Evolutionary conservation across 1,140 invertebrate species (phyloP).

Genomic region (Brachystomella parvula): DNA sequence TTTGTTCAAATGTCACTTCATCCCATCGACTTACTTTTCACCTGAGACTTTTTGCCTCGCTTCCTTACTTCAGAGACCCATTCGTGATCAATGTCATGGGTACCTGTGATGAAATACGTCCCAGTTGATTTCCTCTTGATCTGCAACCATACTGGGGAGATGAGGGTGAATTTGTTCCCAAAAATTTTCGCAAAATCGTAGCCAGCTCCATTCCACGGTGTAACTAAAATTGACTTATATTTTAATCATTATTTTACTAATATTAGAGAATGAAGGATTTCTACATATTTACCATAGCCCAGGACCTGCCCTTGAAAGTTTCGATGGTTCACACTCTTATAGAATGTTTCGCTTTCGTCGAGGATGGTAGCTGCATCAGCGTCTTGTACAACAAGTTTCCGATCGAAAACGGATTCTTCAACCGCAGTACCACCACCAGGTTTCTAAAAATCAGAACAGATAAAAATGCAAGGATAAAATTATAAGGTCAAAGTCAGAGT

Average conservation of each 20-base stretch:
- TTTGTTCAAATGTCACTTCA: constrained; percentile 41
- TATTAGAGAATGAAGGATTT: constrained; percentile 1
- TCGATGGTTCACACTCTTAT: constrained; percentile 55
- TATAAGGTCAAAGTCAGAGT: too few species aligned
- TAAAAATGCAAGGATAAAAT: too few species aligned
- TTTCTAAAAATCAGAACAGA: too few species aligned
- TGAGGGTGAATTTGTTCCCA: constrained; percentile 76
- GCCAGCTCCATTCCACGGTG: constrained; percentile 90
- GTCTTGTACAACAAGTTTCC: constrained; percentile 58
- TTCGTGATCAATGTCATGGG: constrained; percentile 71
- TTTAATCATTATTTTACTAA: constrained; percentile 20
- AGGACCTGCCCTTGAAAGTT: constrained; percentile 64
- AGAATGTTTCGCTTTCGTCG: constrained; percentile 62
- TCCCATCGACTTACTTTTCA: constrained; percentile 39
- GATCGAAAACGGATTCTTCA: constrained; percentile 57
- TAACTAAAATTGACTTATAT: constrained; percentile 37
- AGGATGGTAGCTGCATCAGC: constrained; percentile 63
- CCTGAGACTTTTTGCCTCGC: constrained; percentile 38
- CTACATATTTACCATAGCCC: constrained; percentile 52
- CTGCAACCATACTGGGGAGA: constrained; percentile 93
- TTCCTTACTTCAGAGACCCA: constrained; percentile 66
- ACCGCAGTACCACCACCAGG: not conserved
- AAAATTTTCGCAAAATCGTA: constrained; percentile 88
- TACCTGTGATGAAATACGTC: constrained; percentile 57
- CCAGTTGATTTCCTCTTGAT: constrained; percentile 54